Percentiles rank a stretch among this genome's conserved stretches.
phyloP scores from a whole-genome alignment of 2,113 vertebrate species.

The Epinephelus moara region DNA sequence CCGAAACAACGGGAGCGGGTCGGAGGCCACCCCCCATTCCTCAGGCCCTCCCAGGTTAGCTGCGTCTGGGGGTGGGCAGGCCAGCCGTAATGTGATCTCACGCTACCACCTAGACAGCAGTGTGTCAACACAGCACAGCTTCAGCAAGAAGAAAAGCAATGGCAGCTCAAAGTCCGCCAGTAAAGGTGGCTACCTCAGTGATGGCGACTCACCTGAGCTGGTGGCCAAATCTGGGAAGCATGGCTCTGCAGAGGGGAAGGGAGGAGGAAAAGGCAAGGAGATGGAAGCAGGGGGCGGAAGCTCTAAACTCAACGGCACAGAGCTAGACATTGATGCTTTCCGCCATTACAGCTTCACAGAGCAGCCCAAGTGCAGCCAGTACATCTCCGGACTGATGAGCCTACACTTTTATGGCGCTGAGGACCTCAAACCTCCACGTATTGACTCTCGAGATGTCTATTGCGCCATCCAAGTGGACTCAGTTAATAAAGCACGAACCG shows the following conservation, averaged over 20 bases:
- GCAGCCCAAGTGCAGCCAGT: constrained; percentile 95
- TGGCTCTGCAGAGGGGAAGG: constrained; percentile 83
- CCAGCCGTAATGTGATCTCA: constrained; percentile 97
- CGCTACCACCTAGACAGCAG: constrained; percentile 98
- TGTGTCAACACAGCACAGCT: constrained; percentile 91
- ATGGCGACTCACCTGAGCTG: constrained; percentile 96
- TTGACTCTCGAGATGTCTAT: constrained; percentile 96
- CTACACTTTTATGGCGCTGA: constrained; percentile 97
- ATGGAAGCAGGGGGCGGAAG: constrained; percentile 69
- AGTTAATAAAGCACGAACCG: constrained; percentile 96
- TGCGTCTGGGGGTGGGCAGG: constrained; percentile 82
- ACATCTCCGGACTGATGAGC: constrained; percentile 97
- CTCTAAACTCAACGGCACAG: constrained; percentile 83
- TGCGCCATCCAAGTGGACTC: constrained; percentile 99
- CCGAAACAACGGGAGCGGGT: constrained; percentile 41
- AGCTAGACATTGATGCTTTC: constrained; percentile 96
- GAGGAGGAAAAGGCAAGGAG: constrained; percentile 81
- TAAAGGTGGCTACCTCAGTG: constrained; percentile 97
- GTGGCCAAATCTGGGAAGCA: constrained; percentile 93
- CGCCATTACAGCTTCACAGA: constrained; percentile 96
- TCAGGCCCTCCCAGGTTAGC: constrained; percentile 77
- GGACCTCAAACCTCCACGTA: constrained; percentile 94
- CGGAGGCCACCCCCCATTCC: constrained; percentile 58
- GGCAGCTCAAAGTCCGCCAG: constrained; percentile 91
- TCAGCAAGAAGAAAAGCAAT: constrained; percentile 88